These are phyloP conservation scores for Byasa hedistus DNA, from an alignment of 2,888 invertebrate species.

Conservation along the genomic window DNA sequence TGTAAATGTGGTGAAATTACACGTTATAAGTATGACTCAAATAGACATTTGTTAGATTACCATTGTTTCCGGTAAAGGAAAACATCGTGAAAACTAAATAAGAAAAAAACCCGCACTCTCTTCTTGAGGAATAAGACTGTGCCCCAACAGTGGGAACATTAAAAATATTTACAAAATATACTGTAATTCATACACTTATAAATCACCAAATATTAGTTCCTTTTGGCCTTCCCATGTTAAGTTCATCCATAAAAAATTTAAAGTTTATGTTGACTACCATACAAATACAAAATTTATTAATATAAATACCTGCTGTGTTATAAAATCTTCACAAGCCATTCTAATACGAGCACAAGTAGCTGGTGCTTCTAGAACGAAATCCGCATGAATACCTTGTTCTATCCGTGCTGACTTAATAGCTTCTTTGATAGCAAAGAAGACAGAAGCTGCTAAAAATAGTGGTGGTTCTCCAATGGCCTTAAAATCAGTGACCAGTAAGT, in stretches of 20 bases:
- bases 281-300: neutral
- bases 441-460: constrained; percentile 90
- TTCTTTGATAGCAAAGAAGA: constrained; percentile 93
- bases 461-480: constrained; percentile 98
- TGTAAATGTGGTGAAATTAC: too few species aligned
- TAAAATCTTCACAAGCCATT: constrained; percentile 91
- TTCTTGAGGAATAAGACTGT: too few species aligned
- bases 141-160: too few species aligned
- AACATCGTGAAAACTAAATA: too few species aligned
- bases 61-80: too few species aligned
- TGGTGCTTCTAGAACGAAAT: constrained; percentile 87
- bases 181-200: too few species aligned
- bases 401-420: constrained; percentile 88
- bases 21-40: too few species aligned
- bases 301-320: constrained; percentile 85
- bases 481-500: neutral
- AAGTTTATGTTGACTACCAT: neutral
- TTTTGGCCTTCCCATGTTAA: too few species aligned
- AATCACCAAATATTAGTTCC: too few species aligned
- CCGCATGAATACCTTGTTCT: constrained; percentile 80
- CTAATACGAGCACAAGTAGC: constrained; percentile 93
- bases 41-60: too few species aligned
- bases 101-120: too few species aligned
- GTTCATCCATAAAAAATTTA: neutral
- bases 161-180: too few species aligned